Percentiles rank a stretch among this genome's conserved stretches.
These are phyloP conservation scores for Acleris cristana DNA, from an alignment of 2,888 invertebrate genomes.

Conservation along the genomic window DNA sequence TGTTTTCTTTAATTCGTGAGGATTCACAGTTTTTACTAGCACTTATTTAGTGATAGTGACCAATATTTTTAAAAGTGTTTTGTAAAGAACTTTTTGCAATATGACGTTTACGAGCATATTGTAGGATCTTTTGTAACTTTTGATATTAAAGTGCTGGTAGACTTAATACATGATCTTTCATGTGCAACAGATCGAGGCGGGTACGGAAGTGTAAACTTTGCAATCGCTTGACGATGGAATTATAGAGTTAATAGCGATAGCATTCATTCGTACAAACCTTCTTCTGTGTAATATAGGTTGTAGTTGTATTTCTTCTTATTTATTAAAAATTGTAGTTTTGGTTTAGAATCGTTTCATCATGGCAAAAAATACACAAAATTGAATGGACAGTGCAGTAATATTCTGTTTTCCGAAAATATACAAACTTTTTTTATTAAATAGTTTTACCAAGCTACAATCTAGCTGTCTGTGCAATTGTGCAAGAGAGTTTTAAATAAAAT, in stretches of 20 bases:
- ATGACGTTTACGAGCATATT: constrained; percentile 67
- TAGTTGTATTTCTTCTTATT: constrained; percentile 80
- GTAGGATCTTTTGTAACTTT: constrained; percentile 81
- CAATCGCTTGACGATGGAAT: constrained; percentile 56
- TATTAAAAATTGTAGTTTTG: constrained; percentile 78
- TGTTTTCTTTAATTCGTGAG: constrained; percentile 77
- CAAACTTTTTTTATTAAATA: constrained; percentile 59
- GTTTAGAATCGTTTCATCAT: constrained; percentile 54
- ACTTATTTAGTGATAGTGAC: constrained; percentile 71
- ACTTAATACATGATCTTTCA: constrained; percentile 55
- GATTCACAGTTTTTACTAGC: constrained; percentile 66
- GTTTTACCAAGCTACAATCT: constrained; percentile 68
- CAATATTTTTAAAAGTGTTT: constrained; percentile 67
- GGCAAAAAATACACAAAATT: constrained; percentile 10
- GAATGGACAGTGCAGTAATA: constrained; percentile 29
- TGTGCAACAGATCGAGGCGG: constrained; percentile 68
- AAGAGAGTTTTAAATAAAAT: constrained; percentile 80
- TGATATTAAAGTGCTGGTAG: constrained; percentile 82
- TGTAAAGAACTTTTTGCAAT: constrained; percentile 74
- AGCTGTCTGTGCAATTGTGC: constrained; percentile 73
- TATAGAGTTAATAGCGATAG: constrained; percentile 57
- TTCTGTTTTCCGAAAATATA: constrained; percentile 16
- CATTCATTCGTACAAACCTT: constrained; percentile 81
- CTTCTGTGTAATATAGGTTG: constrained; percentile 72
- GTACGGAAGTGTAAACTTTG: constrained; percentile 79